These are phyloP conservation scores for Stenodema calcarata DNA, from an alignment of 2,888 invertebrate species.

Conservation along the genomic window DNA sequence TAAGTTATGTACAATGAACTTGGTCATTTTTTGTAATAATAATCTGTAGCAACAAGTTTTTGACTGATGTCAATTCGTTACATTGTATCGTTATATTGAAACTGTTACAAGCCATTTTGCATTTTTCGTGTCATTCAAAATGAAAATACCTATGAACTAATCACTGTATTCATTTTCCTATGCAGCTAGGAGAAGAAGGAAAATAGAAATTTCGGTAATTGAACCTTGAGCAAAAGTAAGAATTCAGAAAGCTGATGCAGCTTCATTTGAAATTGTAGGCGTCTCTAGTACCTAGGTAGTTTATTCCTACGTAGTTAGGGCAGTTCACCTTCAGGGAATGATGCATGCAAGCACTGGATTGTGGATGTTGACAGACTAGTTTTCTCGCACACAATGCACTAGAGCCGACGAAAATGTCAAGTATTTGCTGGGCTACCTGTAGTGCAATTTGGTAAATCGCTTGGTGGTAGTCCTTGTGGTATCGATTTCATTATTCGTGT, in stretches of 20 bases:
- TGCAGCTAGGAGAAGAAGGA: slow-evolving; percentile 33
- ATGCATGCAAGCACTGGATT: background rate
- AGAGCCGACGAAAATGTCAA: too few relatives aligned
- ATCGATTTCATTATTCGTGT: too few relatives aligned
- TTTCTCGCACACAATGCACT: background rate
- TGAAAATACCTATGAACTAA: background rate
- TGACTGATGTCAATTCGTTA: too few relatives aligned
- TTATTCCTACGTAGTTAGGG: background rate
- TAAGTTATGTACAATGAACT: too few relatives aligned
- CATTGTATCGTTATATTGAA: too few relatives aligned
- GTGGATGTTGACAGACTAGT: background rate
- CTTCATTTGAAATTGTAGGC: background rate
- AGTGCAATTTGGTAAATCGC: too few relatives aligned
- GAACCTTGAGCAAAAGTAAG: slow-evolving; percentile 17
- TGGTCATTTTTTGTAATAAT: too few relatives aligned
- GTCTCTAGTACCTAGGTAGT: too few relatives aligned
- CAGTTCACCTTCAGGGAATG: background rate
- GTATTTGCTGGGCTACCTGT: too few relatives aligned
- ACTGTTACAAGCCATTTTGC: too few relatives aligned
- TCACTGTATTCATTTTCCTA: background rate
- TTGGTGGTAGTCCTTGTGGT: too few relatives aligned
- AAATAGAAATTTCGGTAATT: slow-evolving; percentile 4
- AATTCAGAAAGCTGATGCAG: background rate
- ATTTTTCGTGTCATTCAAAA: background rate
- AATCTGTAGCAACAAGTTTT: too few relatives aligned